Base-by-base conservation (phyloP, 2,888 invertebrate species). In the Pseudeuparius sepicola region DNA sequence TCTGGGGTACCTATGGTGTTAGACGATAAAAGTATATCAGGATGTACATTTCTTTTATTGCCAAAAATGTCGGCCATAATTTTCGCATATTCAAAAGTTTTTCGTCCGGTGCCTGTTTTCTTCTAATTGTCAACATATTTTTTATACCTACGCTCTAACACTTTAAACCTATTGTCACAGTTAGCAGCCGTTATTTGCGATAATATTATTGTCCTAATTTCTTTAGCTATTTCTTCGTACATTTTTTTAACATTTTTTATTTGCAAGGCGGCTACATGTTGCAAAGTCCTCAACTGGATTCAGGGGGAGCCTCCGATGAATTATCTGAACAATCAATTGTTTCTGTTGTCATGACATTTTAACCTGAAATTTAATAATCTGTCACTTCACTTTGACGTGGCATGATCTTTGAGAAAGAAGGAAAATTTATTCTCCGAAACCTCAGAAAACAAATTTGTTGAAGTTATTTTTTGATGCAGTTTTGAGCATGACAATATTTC, bases 121-220 rank as follows among this genome's bases (percentile, higher is more conserved):
- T 28, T 34, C 11, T 27, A 23, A 18, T 34, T 34, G 17, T 34
- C 34, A 5, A 28, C 23, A 28, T 20, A 28, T 13, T 18, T 34
- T 18, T 34, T 34, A 20, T 34, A 34, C 9, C 11, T 27, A 7
- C 34, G 5, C 27, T 34, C 34, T 4, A 34, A 10, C 17, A 14
- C 14, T 12, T 34, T 34, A 24, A 15, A 34, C 14, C 34, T 5
- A 16, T 34, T 34, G 27, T 34, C 34, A 14, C 34, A 34, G 23
- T 34, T 34, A n/a, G n/a, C 14, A 20, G 34, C 28, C 4, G 28
- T 34, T 17, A 34, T 20, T 7, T 28, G 6, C 6, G 7, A 20
- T 20, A 6, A 6, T 20, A n/a, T 20, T 20, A n/a, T 20, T n/a
- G n/a, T n/a, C n/a, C n/a, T 20, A 20, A 20, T 20, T n/a, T 20